These are phyloP conservation scores for Pseudochaenichthys georgianus DNA, from an alignment of 2,797 vertebrate species.

Conservation along the genomic window DNA sequence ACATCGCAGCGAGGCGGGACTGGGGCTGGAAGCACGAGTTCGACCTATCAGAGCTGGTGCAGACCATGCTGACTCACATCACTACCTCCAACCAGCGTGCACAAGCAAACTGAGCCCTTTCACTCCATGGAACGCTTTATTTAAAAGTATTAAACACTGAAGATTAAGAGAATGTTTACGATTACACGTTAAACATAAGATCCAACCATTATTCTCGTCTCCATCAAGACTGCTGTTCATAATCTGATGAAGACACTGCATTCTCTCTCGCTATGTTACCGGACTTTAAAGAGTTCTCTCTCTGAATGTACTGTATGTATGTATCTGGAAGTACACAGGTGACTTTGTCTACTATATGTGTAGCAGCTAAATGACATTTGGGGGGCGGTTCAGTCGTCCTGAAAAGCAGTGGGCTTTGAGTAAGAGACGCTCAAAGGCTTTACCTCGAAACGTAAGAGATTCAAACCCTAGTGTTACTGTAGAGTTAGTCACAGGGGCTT, in stretches of 20 bases:
- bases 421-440: no score
- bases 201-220: not conserved
- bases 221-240: not conserved
- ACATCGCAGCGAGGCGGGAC: conserved; percentile 50
- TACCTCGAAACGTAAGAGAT: no score
- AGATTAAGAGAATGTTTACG: not conserved
- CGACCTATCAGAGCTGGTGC: conserved; percentile 47
- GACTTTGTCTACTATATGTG: not conserved
- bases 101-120: conserved; percentile 35
- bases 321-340: not conserved
- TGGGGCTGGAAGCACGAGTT: conserved; percentile 60
- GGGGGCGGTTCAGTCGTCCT: not conserved
- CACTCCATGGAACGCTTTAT: conserved; percentile 11
- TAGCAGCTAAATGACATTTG: conserved; percentile 13
- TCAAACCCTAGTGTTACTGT: not conserved
- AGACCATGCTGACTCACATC: conserved; percentile 51
- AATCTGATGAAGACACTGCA: conserved; percentile 1
- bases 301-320: conserved; percentile 30
- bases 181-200: not conserved
- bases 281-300: not conserved
- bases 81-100: conserved; percentile 27
- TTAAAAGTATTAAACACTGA: not conserved
- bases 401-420: conserved; percentile 10
- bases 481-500: conserved; percentile 14
- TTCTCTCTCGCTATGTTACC: not conserved